A percentile compares a stretch with the other conserved stretches of the same genome.
phyloP scores from a whole-genome alignment of 2,797 vertebrate genomes.

The Arnoldichthys spilopterus region DNA sequence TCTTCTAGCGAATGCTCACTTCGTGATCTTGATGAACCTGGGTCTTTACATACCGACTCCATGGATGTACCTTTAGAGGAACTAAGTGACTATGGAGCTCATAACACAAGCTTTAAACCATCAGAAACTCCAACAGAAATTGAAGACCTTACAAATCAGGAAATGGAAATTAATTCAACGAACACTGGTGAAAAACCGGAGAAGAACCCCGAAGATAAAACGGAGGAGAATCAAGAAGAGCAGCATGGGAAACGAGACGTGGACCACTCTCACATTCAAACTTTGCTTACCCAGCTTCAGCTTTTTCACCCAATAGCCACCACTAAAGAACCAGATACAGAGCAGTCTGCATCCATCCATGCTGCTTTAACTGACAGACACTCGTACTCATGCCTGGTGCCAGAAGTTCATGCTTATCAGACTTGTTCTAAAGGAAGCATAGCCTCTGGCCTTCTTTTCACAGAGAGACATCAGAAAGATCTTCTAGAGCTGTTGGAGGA shows the following conservation, averaged over 20 bases:
- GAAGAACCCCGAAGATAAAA: slow-evolving; percentile 27
- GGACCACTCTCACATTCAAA: slow-evolving; percentile 79
- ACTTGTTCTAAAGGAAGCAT: slow-evolving; percentile 1
- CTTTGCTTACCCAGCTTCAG: slow-evolving; percentile 81
- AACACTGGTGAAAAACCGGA: background rate
- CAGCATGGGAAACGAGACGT: slow-evolving; percentile 62
- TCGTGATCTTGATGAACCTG: slow-evolving; percentile 66
- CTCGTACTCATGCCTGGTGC: slow-evolving; percentile 4
- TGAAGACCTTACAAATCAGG: slow-evolving; percentile 15
- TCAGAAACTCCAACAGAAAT: slow-evolving; percentile 28
- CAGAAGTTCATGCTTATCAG: background rate
- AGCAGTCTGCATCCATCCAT: slow-evolving; percentile 18
- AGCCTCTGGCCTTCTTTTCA: slow-evolving; percentile 81
- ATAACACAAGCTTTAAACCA: slow-evolving; percentile 25
- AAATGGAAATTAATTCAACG: slow-evolving; percentile 17
- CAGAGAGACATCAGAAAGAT: slow-evolving; percentile 82
- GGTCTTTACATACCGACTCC: slow-evolving; percentile 52
- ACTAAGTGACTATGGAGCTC: slow-evolving; percentile 36
- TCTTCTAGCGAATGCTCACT: slow-evolving; percentile 74
- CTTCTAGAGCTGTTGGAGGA: slow-evolving; percentile 81
- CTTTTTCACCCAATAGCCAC: slow-evolving; percentile 67
- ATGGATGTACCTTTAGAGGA: slow-evolving; percentile 53
- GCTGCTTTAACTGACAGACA: slow-evolving; percentile 12
- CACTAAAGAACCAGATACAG: slow-evolving; percentile 28
- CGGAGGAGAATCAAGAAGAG: slow-evolving; percentile 38